phyloP scores from a whole-genome alignment of 2,797 vertebrate species.

The Trichosurus vulpecula region DNA sequence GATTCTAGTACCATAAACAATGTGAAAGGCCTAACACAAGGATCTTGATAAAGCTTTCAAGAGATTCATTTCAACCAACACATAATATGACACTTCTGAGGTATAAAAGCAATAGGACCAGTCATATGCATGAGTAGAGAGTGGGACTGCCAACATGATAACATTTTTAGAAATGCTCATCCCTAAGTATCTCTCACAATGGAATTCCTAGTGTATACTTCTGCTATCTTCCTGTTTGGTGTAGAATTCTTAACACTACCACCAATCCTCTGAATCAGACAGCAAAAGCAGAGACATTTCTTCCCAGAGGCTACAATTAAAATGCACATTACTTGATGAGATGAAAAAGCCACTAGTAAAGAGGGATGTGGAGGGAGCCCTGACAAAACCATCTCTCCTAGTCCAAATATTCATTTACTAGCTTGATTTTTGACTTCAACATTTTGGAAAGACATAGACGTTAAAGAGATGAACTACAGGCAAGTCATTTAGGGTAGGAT shows the following conservation, averaged over 20 bases:
- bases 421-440: background rate
- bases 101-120: background rate
- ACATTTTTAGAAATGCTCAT: fast-evolving
- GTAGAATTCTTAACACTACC: background rate
- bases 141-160: background rate
- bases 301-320: background rate
- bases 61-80: no score
- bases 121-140: fast-evolving
- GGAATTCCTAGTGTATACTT: background rate
- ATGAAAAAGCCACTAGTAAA: background rate
- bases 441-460: background rate
- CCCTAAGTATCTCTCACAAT: background rate
- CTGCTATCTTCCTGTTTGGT: background rate
- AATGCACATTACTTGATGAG: background rate
- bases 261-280: background rate
- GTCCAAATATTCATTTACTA: background rate
- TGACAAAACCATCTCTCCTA: background rate
- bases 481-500: no score
- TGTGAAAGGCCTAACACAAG: background rate
- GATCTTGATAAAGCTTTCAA: no score
- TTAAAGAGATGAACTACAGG: background rate
- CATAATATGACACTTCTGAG: background rate
- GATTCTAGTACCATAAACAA: background rate
- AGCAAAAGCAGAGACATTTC: background rate
- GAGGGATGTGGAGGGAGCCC: background rate